Conservation (phyloP, 2,113 vertebrate genomes). For the Tragelaphus strepsiceros region DNA sequence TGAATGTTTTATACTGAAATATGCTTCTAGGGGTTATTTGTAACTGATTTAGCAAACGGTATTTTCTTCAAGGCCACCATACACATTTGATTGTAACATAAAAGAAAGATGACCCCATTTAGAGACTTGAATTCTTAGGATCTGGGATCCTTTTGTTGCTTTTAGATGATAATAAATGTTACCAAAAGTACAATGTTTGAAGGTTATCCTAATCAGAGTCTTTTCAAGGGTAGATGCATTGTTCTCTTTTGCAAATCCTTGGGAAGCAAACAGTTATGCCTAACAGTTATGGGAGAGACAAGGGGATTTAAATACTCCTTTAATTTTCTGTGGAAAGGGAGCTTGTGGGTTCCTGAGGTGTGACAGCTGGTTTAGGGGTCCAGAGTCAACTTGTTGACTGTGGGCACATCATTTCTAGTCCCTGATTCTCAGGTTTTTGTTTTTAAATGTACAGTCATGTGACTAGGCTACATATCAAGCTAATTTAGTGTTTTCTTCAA, state of each 20-base stretch:
- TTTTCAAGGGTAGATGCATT: slow-evolving; percentile 6
- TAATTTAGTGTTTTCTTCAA: not conserved
- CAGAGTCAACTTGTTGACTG: not conserved
- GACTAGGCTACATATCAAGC: not conserved
- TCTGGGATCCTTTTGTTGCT: not conserved
- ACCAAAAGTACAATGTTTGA: not conserved
- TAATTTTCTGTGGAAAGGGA: not conserved
- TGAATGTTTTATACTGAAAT: not conserved
- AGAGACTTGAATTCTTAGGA: not conserved
- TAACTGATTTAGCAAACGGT: not conserved
- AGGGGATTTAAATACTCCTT: not conserved
- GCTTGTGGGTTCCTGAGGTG: not conserved
- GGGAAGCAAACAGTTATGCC: not conserved
- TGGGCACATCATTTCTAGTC: not conserved
- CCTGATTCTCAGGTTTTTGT: not conserved
- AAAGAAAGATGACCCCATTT: not conserved
- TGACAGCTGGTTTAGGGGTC: not conserved
- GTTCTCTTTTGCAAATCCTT: slow-evolving; percentile 10
- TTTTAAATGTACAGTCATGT: not conserved
- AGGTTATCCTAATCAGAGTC: not conserved
- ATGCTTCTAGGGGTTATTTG: not conserved
- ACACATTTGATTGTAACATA: not conserved
- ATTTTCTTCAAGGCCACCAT: not conserved
- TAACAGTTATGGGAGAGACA: not conserved
- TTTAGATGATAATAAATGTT: not conserved